Evolutionary conservation across 2,797 vertebrate genomes (phyloP), one percentile per base, ranked within the genome.

Genomic region (Coregonus ussuriensis): DNA sequence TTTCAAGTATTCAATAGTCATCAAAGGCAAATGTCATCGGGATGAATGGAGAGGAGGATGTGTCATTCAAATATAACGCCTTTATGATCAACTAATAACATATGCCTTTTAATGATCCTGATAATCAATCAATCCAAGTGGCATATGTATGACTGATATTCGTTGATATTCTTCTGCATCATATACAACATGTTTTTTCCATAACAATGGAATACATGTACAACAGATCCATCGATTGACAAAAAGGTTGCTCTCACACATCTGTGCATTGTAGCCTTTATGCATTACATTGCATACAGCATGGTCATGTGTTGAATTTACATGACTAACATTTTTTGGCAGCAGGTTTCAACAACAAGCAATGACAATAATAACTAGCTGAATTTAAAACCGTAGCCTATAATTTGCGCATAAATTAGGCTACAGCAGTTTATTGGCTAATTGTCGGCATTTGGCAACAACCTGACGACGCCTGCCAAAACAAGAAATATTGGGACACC

Each of bases 321-420:
- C 7, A 68, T 68, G 33, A 33, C 31, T 33, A 14, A 33, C 4
- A 37, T 56, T 35, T 56, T 72, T 6, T 56, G 13, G 14, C 16
- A 11, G 14, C 33, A 35, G 33, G 4, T 68, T 47, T 35, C 31
- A 41, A 68, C 72, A 33, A 35, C 31, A 25, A 16, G 29, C 74
- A 47, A 74, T 68, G 31, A 54, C 66, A 77, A 75, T 47, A 47
- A 47, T 63, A 62, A 16, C 59, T 35, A 67, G 54, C 66, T 54
- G 33, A 56, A 76, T 73, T 67, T 25, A 66, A 70, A 59, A 52
- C 35, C 18, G 62, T 31, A 47, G 7, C 41, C 41, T 41, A 29
- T 63, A 83, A 85, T 35, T 83, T 79, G 18, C 80, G 79, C 72
- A 70, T 77, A 66, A 69, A 73, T 62, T 62, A 81, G 62, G 74